phyloP scores from a whole-genome alignment of 2,113 vertebrate genomes.

The Vimba vimba region DNA sequence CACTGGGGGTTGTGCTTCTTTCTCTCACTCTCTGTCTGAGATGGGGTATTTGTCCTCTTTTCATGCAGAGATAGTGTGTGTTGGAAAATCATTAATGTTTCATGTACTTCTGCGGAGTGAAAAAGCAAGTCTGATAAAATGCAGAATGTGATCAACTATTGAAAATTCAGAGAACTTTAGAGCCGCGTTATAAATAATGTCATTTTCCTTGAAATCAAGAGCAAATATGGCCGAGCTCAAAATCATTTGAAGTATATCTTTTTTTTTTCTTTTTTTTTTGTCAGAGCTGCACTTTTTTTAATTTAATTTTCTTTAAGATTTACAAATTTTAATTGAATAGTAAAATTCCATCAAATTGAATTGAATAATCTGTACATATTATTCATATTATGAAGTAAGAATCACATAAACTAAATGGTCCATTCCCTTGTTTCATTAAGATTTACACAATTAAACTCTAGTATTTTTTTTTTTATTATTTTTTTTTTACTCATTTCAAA shows the following conservation, averaged over 20 bases:
- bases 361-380: too few species aligned
- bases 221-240: neutral
- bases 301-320: too few species aligned
- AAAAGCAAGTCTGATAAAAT: neutral
- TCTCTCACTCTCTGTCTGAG: slow-evolving; percentile 28
- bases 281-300: too few species aligned
- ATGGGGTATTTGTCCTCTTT: slow-evolving; percentile 23
- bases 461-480: too few species aligned
- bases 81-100: slow-evolving; percentile 7
- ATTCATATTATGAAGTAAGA: too few species aligned
- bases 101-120: neutral
- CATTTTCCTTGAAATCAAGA: neutral
- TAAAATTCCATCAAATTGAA: too few species aligned
- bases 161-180: neutral
- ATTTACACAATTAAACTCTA: too few species aligned
- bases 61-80: neutral
- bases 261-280: too few species aligned
- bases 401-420: too few species aligned
- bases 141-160: neutral
- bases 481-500: too few species aligned
- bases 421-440: too few species aligned
- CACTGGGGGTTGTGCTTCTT: slow-evolving; percentile 10
- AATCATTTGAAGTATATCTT: neutral
- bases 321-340: too few species aligned
- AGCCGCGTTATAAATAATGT: neutral